phyloP scores from a whole-genome alignment of 1,140 invertebrate species.

The Neomicropteryx cornuta region DNA sequence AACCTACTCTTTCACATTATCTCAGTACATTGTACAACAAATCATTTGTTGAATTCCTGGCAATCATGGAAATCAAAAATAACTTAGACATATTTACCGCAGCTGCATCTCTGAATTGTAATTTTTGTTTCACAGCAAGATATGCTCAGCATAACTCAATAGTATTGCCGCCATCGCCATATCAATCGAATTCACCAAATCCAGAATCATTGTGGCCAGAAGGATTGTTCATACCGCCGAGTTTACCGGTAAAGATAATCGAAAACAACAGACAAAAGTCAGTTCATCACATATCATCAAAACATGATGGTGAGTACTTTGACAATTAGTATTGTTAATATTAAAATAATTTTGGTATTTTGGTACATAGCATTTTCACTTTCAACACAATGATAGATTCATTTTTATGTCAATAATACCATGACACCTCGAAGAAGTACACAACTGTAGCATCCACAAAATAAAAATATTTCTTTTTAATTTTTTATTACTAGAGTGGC shows the following conservation, averaged over 20 bases:
- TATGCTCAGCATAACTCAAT: not conserved
- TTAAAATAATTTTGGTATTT: slow-evolving; percentile 4
- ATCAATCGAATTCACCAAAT: slow-evolving; percentile 36
- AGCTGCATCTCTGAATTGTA: not conserved
- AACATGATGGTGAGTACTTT: not conserved
- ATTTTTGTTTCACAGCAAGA: not conserved
- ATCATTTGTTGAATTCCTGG: slow-evolving; percentile 9
- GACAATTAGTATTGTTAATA: not conserved
- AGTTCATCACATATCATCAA: slow-evolving; percentile 12
- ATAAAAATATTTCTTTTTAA: too few species aligned
- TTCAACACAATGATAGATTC: too few species aligned
- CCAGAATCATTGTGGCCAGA: slow-evolving; percentile 37
- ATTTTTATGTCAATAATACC: too few species aligned
- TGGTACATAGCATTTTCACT: too few species aligned
- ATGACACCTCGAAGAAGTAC: too few species aligned
- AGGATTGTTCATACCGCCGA: slow-evolving; percentile 30
- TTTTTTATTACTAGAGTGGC: too few species aligned
- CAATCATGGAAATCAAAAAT: slow-evolving; percentile 15
- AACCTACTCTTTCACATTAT: not conserved
- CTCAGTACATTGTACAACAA: not conserved
- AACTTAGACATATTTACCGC: not conserved
- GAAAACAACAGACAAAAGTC: slow-evolving; percentile 9
- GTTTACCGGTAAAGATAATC: slow-evolving; percentile 18
- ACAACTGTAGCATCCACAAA: too few species aligned
- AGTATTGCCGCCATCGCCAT: slow-evolving; percentile 33